Evolutionary conservation across 2,797 vertebrate genomes (phyloP), one percentile per base, ranked within the genome.

Genomic region (Hybognathus amarus): DNA sequence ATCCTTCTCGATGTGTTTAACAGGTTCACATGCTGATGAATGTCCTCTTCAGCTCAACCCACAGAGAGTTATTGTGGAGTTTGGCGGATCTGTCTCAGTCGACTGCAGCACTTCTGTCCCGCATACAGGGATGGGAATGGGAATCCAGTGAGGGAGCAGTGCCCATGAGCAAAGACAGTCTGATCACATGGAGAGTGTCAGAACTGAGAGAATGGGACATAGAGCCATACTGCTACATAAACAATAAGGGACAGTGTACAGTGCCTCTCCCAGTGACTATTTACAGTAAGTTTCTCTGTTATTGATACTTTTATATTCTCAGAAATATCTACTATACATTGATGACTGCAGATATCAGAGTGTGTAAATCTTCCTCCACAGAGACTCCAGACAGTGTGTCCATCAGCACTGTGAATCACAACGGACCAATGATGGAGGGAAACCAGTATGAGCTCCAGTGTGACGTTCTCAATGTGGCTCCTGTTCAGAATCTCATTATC

Each of bases 331-430:
- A 12, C 3, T 42, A 50, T 3, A 11, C 30, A 63, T 68, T 38
- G 7, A 59, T 54, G 68, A 30, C 15, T 73, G 36, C 30, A 33
- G 11, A 61, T 45, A 50, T 69, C 56, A 50, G 74, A 50, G 74
- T 42, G 11, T 67, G 30, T 40, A 42, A 75, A 71, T 87, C 79
- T 56, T 79, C 4, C 27, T 78, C 63, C 66, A 83, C 90, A 95
- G 95, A 85, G 24, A 88, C 88, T 74, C 92, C 94, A 83, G 85
- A 92, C 45, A 77, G 1, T 12, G 87, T 94, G 63, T 64, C 22
- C 59, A 87, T 94, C 84, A 74, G 12, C 66, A 63, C 50, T 77
- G 2, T 12, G 38, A 11, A 8, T 13, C 11, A 36, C 27, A 13
- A 1, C 6, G 66, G 59, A 64, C 5, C 6, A 3, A 79, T 94